These are phyloP conservation scores for Peromyscus melanophrys DNA, from an alignment of 2,797 vertebrate genomes.

Conservation along the genomic window DNA sequence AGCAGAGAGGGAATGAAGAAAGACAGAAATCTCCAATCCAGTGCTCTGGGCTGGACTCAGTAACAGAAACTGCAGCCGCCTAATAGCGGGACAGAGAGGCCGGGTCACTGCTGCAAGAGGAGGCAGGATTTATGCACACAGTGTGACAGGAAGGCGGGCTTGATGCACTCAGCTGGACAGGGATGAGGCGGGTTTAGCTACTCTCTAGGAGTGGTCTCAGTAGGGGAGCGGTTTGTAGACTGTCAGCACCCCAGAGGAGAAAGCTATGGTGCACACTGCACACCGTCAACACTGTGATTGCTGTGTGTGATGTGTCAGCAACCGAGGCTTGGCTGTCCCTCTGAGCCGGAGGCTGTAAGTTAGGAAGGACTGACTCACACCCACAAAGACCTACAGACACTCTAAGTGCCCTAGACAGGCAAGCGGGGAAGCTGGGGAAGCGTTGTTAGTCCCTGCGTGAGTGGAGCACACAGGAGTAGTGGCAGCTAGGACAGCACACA, in stretches of 20 bases:
- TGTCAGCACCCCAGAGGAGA: background rate
- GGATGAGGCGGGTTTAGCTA: background rate
- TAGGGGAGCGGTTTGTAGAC: background rate
- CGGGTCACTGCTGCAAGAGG: too few relatives aligned
- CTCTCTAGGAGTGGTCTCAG: background rate
- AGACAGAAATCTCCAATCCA: background rate
- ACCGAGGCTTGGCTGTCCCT: background rate
- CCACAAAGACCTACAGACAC: background rate
- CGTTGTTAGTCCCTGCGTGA: background rate
- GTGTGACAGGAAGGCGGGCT: too few relatives aligned
- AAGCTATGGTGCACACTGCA: background rate
- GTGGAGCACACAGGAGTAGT: too few relatives aligned
- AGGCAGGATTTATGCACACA: background rate
- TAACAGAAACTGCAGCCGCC: background rate
- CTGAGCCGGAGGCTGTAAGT: background rate
- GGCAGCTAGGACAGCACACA: background rate
- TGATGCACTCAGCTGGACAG: background rate
- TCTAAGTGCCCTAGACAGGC: background rate
- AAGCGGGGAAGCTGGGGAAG: background rate
- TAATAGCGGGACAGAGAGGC: background rate
- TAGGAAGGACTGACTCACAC: background rate
- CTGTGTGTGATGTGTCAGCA: background rate
- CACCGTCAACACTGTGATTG: background rate
- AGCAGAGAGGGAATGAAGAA: background rate
- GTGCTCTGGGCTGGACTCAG: too few relatives aligned